A percentile compares a stretch with the other conserved stretches of the same genome.
Conservation (phyloP, 2,113 vertebrate species). For the Brachirus orientalis region DNA sequence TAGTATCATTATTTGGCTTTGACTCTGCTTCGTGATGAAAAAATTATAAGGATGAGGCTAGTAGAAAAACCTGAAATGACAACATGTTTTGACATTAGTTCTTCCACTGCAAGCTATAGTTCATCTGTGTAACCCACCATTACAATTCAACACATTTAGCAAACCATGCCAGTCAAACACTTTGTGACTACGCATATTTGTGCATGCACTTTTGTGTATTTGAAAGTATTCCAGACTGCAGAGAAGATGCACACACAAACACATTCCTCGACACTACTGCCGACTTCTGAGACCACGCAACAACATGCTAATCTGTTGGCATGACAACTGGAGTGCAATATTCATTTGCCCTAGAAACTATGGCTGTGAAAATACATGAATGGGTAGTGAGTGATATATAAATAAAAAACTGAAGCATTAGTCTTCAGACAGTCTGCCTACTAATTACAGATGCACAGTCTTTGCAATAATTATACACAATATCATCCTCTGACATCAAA, state of each 20-base stretch:
- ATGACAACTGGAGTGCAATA: conserved; percentile 78
- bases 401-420: conserved; percentile 47
- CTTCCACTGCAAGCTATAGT: not conserved
- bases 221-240: conserved; percentile 36
- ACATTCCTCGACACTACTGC: conserved; percentile 23
- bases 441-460: conserved; percentile 48
- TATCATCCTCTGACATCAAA: conserved; percentile 20
- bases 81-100: too few relatives aligned
- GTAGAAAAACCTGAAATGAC: too few relatives aligned
- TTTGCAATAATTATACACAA: conserved; percentile 22
- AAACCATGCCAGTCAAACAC: too few relatives aligned
- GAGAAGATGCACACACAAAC: conserved; percentile 23
- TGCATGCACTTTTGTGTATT: conserved; percentile 11
- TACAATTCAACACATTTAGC: too few relatives aligned
- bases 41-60: too few relatives aligned
- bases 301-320: conserved; percentile 74
- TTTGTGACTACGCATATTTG: not conserved
- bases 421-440: conserved; percentile 40
- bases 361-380: conserved; percentile 75
- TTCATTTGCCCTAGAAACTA: conserved; percentile 78
- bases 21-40: too few relatives aligned
- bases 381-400: conserved; percentile 58
- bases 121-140: conserved; percentile 1
- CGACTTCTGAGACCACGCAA: conserved; percentile 45
- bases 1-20: too few relatives aligned